Evolutionary conservation across 1,140 invertebrate genomes (phyloP), one percentile per base, ranked within the genome.

Genomic region (Pomacea maculata): DNA sequence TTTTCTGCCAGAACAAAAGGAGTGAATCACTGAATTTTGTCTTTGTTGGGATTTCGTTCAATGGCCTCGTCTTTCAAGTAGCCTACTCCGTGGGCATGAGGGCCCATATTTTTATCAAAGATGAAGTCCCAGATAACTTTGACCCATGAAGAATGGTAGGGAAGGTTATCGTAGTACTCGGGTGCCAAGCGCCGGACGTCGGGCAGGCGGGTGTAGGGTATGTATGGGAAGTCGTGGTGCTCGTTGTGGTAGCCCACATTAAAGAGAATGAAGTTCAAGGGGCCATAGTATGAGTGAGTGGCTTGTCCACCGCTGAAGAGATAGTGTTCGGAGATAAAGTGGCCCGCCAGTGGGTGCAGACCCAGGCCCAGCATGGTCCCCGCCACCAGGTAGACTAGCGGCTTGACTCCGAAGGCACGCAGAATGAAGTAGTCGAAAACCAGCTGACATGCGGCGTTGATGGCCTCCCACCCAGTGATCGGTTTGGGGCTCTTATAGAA

Each of bases 311-410:
- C 97, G 82, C 94, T 94, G 89, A 98, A 99, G 95, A 99, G 98
- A 91, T 99, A 99, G 92, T 99, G 98, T 88, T 99, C 98, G 0
- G 98, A 98, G 87, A 99, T 96, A 88, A 99, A 99, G 91, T 99
- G 98, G 0, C 97, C 98, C 63, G 98, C 97, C 12, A 99, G 96
- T 10, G 98, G 98, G 94, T 99, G 98, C 10, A 98, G 82, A 0
- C 98, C 98, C 95, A 99, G 97, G 2, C 97, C 96, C 91, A 99
- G 92, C 12, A 99, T 86, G 21, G 96, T 96, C 17, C 98, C 97
- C 55, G 94, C 91, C 17, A 98, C 86, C 73, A 99, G 92, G 91
- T 99, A 99, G 0, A 94, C 92, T 19, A 99, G 85, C 0, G 96
- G 82, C 78, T 89, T 93, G 91, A 94, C 91, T 95, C 96, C 97